Percentiles rank a stretch among this genome's conserved stretches.
phyloP scores from a whole-genome alignment of 1,140 invertebrate species.

The Scaptomyza montana region DNA sequence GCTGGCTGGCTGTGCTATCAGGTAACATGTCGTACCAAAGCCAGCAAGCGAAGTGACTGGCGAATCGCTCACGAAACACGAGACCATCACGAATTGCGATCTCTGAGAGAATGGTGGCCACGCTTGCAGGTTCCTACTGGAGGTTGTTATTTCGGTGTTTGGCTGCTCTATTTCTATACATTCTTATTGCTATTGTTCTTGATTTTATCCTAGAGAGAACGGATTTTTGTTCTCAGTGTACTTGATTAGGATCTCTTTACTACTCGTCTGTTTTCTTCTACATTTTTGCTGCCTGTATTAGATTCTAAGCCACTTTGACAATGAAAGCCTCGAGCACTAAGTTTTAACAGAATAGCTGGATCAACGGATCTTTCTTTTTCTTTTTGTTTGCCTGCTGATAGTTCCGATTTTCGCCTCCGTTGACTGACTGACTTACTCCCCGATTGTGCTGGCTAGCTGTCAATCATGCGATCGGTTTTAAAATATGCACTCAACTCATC shows the following conservation, averaged over 20 bases:
- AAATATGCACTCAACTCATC: conserved; percentile 55
- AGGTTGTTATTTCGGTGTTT: too few species aligned
- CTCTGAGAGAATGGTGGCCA: too few species aligned
- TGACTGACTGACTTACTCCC: conserved; percentile 16
- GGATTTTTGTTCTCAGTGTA: too few species aligned
- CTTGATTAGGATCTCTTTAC: neutral
- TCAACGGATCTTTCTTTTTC: conserved; percentile 25
- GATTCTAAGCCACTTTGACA: conserved; percentile 28
- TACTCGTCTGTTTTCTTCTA: neutral
- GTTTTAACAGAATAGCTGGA: conserved; percentile 25
- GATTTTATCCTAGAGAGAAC: too few species aligned
- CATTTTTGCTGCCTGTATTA: neutral
- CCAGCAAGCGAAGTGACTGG: too few species aligned
- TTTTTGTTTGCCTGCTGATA: conserved; percentile 36
- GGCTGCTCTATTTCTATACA: too few species aligned
- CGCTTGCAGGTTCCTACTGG: too few species aligned
- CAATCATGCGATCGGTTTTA: conserved; percentile 59
- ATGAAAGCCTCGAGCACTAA: conserved; percentile 45
- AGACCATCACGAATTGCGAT: too few species aligned
- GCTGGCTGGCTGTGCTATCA: too few species aligned
- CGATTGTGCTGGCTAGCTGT: conserved; percentile 29
- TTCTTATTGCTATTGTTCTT: too few species aligned
- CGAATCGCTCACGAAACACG: too few species aligned
- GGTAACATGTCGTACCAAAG: too few species aligned
- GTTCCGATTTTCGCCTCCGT: conserved; percentile 46